Evolutionary conservation across 2,888 invertebrate genomes (phyloP).

Genomic region (Prosapia bicincta): DNA sequence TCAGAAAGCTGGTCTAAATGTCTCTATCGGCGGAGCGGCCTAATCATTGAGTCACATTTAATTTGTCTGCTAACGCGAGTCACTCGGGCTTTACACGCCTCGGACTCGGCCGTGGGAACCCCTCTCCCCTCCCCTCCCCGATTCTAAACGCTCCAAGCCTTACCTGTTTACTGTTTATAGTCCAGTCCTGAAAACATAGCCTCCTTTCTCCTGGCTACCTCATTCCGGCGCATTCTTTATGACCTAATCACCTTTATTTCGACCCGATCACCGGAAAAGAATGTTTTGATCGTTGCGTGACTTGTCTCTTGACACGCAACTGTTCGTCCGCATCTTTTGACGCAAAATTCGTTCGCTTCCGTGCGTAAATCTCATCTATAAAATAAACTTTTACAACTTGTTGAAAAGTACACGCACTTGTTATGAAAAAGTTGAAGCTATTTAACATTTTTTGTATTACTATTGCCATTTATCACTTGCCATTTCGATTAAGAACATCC

Average conservation of each 20-base stretch:
- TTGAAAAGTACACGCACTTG: no score
- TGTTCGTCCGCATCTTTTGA: no score
- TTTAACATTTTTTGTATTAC: no score
- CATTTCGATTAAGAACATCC: no score
- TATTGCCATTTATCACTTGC: no score
- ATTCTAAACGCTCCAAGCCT: not conserved
- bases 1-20: not conserved
- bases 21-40: not conserved
- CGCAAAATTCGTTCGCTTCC: no score
- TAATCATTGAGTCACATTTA: not conserved
- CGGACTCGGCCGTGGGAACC: not conserved
- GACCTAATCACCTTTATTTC: not conserved
- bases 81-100: not conserved
- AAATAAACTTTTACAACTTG: no score
- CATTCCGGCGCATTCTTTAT: not conserved
- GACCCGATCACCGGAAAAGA: not conserved
- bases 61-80: not conserved
- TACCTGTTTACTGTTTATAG: not conserved
- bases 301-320: no score
- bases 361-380: no score
- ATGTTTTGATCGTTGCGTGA: not conserved
- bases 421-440: no score
- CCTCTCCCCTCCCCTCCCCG: not conserved
- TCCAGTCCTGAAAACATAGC: not conserved
- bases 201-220: not conserved